A percentile compares a stretch with the other conserved stretches of the same genome.
These are phyloP conservation scores for Neocrepidodera transversa DNA, from an alignment of 2,888 invertebrate genomes.

Conservation along the genomic window DNA sequence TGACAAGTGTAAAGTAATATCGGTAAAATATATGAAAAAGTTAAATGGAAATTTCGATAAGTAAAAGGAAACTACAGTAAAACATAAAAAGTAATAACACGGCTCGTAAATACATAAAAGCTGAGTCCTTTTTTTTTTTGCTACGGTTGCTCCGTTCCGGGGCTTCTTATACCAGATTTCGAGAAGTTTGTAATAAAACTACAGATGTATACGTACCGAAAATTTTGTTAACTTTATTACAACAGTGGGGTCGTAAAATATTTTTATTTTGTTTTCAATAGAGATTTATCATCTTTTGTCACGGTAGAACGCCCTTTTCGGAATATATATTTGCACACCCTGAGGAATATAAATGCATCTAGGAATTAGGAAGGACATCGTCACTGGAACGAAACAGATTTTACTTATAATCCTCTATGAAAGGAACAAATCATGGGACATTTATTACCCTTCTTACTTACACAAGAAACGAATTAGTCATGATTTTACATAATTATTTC, in stretches of 20 bases:
- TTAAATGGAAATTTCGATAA: slow-evolving; percentile 19
- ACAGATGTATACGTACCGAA: slow-evolving; percentile 34
- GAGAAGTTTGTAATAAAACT: too few species aligned
- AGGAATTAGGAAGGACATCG: slow-evolving; percentile 13
- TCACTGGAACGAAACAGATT: slow-evolving; percentile 14
- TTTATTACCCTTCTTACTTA: slow-evolving; percentile 4
- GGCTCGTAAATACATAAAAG: slow-evolving; percentile 1
- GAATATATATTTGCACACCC: slow-evolving; percentile 24
- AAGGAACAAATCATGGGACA: slow-evolving; percentile 5
- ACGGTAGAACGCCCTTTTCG: slow-evolving; percentile 38
- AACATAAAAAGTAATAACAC: slow-evolving; percentile 28
- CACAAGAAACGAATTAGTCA: not conserved
- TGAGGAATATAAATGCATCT: slow-evolving; percentile 19
- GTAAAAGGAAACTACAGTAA: slow-evolving; percentile 32
- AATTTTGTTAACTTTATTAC: slow-evolving; percentile 39
- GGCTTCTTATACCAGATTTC: too few species aligned
- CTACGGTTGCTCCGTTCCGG: not conserved
- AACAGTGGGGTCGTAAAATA: slow-evolving; percentile 31
- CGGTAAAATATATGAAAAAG: not conserved
- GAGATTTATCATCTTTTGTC: slow-evolving; percentile 43
- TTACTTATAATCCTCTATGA: not conserved
- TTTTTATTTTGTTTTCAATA: slow-evolving; percentile 37
- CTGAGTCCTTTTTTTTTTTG: not conserved
- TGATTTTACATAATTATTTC: not conserved
- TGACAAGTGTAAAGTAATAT: too few species aligned